Conservation (phyloP, 2,113 vertebrate species). For the Beaufortia kweichowensis region DNA sequence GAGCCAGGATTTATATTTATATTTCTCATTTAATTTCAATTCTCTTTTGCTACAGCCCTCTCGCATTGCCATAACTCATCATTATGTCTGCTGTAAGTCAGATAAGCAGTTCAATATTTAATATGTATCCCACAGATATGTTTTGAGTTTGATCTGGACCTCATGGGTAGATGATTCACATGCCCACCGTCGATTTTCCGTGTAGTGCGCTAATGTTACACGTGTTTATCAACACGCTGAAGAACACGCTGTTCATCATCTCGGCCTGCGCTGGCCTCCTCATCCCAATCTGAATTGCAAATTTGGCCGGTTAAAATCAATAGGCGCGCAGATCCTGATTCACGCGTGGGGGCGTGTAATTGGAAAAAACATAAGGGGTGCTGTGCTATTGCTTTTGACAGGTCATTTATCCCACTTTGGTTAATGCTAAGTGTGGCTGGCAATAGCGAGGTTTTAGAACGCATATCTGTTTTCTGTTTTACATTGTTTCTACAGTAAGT, state of each 20-base stretch:
- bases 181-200: not conserved
- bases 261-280: not conserved
- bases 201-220: not conserved
- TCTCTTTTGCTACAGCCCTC: slow-evolving; percentile 2
- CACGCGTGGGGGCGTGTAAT: slow-evolving; percentile 79
- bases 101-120: slow-evolving; percentile 35
- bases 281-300: slow-evolving; percentile 61
- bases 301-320: slow-evolving; percentile 56
- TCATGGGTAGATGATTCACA: not conserved
- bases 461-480: slow-evolving; percentile 76
- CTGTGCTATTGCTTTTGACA: slow-evolving; percentile 87
- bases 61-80: slow-evolving; percentile 31
- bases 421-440: slow-evolving; percentile 82
- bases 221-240: not conserved
- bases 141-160: slow-evolving; percentile 16
- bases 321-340: slow-evolving; percentile 51
- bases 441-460: slow-evolving; percentile 78
- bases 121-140: slow-evolving; percentile 27
- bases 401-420: slow-evolving; percentile 95
- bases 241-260: slow-evolving; percentile 39
- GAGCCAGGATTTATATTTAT: slow-evolving; percentile 32
- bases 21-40: slow-evolving; percentile 35
- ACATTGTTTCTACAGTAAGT: slow-evolving; percentile 46
- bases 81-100: slow-evolving; percentile 21
- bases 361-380: slow-evolving; percentile 86